A percentile compares a stretch with the other conserved stretches of the same genome.
Evolutionary conservation across 2,888 invertebrate species (phyloP).

Genomic region (Pachymerium ferrugineum): DNA sequence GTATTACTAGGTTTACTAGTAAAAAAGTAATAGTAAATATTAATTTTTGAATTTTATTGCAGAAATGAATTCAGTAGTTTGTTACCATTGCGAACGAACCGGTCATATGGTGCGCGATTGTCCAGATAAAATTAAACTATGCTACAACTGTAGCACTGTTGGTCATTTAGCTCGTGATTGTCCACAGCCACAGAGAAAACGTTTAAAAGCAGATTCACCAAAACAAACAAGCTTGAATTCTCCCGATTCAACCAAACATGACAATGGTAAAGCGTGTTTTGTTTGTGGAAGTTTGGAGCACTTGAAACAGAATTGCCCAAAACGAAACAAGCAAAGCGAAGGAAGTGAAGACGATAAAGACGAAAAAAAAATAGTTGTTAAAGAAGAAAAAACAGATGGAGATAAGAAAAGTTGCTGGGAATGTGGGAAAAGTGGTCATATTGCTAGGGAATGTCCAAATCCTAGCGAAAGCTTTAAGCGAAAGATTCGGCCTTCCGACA

Average conservation of each 20-base stretch:
- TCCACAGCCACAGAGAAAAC: background rate
- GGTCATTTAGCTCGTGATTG: background rate
- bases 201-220: background rate
- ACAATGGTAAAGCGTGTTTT: background rate
- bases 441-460: background rate
- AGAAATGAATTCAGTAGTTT: background rate
- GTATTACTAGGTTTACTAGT: too few relatives aligned
- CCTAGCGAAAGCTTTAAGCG: background rate
- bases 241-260: background rate
- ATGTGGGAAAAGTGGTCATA: background rate
- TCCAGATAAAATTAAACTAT: background rate
- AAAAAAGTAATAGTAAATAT: too few relatives aligned
- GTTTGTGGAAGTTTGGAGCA: background rate
- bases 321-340: background rate
- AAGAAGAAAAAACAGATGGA: background rate
- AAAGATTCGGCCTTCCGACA: background rate
- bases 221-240: background rate
- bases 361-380: too few relatives aligned
- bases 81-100: background rate
- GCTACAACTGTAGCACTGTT: background rate
- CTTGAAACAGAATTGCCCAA: background rate
- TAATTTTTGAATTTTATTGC: too few relatives aligned
- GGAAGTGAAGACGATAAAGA: background rate
- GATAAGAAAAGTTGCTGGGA: background rate
- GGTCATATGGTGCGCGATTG: background rate